Conservation (phyloP, 2,797 vertebrate genomes). For the Gambusia yucatana region DNA sequence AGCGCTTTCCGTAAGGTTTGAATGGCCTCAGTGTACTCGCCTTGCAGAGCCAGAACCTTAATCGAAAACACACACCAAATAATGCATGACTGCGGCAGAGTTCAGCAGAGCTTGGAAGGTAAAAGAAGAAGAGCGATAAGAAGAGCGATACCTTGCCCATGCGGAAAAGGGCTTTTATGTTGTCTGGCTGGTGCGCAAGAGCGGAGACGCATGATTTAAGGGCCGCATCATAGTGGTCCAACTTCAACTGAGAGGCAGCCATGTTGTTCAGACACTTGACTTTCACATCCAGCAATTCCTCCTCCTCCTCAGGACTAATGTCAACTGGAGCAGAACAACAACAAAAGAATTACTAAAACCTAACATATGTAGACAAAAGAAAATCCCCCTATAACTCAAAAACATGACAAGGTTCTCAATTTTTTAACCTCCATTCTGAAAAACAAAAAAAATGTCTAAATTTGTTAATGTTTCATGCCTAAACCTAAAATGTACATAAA, state of each 20-base stretch:
- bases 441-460: too few species aligned
- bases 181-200: constrained; percentile 90
- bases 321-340: constrained; percentile 82
- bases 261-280: constrained; percentile 98
- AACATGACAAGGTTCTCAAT: neutral
- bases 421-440: too few species aligned
- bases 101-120: neutral
- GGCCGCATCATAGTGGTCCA: constrained; percentile 93
- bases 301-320: constrained; percentile 88
- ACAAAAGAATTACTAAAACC: neutral
- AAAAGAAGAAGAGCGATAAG: constrained; percentile 15
- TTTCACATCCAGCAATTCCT: constrained; percentile 88
- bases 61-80: constrained; percentile 3
- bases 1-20: constrained; percentile 88
- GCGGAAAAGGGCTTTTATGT: constrained; percentile 95
- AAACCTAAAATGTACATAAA: too few species aligned
- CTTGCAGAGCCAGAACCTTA: constrained; percentile 92
- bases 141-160: constrained; percentile 90
- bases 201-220: constrained; percentile 91
- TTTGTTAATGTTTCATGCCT: too few species aligned
- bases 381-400: neutral
- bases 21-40: constrained; percentile 91
- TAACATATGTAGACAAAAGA: neutral
- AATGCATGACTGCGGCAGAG: constrained; percentile 2
- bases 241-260: constrained; percentile 93